A percentile compares a stretch with the other conserved stretches of the same genome.
phyloP scores from a whole-genome alignment of 2,113 vertebrate species.

The Spea bombifrons region DNA sequence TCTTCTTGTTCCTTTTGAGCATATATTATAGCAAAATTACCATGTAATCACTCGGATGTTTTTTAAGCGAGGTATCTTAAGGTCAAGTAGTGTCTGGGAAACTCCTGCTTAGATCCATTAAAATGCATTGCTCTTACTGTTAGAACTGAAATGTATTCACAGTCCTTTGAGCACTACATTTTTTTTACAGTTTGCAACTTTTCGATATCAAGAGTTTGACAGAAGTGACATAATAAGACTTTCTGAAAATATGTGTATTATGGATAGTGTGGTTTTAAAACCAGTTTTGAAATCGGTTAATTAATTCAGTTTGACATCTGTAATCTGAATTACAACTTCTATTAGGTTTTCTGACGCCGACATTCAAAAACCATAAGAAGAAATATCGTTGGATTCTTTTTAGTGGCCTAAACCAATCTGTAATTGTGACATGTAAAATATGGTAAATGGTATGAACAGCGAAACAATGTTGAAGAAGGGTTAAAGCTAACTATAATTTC shows the following conservation, averaged over 20 bases:
- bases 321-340: too few species aligned
- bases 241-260: too few species aligned
- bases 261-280: too few species aligned
- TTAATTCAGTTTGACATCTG: too few species aligned
- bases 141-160: neutral
- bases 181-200: neutral
- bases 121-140: neutral
- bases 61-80: slow-evolving; percentile 12
- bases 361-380: too few species aligned
- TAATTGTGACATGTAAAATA: slow-evolving; percentile 7
- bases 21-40: neutral
- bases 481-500: slow-evolving; percentile 27
- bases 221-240: neutral
- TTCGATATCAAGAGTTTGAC: neutral
- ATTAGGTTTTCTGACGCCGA: too few species aligned
- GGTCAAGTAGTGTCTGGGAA: slow-evolving; percentile 15
- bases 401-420: slow-evolving; percentile 21
- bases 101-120: neutral
- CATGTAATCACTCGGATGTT: neutral
- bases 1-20: neutral
- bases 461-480: slow-evolving; percentile 27
- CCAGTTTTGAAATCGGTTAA: too few species aligned
- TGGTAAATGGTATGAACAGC: slow-evolving; percentile 36
- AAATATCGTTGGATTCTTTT: neutral
- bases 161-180: neutral